phyloP scores from a whole-genome alignment of 1,140 invertebrate genomes.

The Centruroides sculpturatus region DNA sequence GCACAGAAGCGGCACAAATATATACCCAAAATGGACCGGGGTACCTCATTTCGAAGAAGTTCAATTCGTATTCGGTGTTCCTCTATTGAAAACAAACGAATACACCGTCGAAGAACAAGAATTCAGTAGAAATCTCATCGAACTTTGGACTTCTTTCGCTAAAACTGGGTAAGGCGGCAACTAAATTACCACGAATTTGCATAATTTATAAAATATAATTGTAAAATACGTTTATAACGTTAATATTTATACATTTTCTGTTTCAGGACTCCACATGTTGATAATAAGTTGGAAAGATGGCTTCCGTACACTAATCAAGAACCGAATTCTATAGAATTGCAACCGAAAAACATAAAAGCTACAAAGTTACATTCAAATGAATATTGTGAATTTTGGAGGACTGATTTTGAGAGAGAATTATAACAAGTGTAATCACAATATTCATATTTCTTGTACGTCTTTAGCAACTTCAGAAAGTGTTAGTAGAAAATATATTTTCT shows the following conservation, averaged over 20 bases:
- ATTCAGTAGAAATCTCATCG: conserved; percentile 15
- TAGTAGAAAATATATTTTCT: no score
- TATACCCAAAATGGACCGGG: conserved; percentile 1
- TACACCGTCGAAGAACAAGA: conserved; percentile 9
- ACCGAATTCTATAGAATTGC: background rate
- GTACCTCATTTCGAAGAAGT: conserved; percentile 16
- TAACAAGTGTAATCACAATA: no score
- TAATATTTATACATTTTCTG: conserved; percentile 8
- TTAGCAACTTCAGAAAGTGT: no score
- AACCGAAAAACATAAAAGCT: no score
- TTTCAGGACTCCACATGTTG: conserved; percentile 2
- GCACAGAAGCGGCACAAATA: conserved; percentile 3
- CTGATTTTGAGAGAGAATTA: no score
- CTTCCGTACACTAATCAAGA: conserved; percentile 10
- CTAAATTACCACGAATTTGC: no score
- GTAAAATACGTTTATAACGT: no score
- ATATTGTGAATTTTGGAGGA: no score
- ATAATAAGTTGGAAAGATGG: background rate
- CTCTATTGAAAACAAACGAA: background rate
- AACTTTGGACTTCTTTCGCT: conserved; percentile 17
- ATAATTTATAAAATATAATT: no score
- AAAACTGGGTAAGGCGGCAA: conserved; percentile 8
- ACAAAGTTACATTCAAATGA: no score
- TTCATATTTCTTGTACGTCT: no score
- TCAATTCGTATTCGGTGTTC: conserved; percentile 14